Base-by-base conservation (phyloP, 2,113 vertebrate species). In the Eulacestoma nigropectus region DNA sequence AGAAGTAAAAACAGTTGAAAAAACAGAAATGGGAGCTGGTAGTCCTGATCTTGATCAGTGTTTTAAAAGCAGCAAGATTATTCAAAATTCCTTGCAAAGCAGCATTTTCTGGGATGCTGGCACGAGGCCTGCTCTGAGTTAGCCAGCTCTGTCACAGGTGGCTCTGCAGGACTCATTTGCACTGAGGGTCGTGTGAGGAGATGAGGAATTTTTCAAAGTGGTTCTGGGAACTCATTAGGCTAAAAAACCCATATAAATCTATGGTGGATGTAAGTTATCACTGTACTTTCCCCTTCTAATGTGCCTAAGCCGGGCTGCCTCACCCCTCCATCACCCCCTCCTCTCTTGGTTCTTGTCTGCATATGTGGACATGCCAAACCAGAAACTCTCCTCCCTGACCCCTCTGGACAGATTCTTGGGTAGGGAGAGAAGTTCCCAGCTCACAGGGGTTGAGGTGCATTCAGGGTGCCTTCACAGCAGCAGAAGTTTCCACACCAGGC, bases 141-240 rank as follows among this genome's bases (percentile, higher is more conserved):
- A 64, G 27, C 52, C 52, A 37, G 46, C 18, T 80, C 65, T 63
- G 47, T 6, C 8, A 75, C 55, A 73, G 41, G 33, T 1, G 0
- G 26, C 53, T 83, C 55, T 39, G n/a, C 4, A 5, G 65, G 68
- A 52, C 16, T 59, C 0, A 0, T 14, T 86, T 41, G 32, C 41
- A 7, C 77, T 1, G 1, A 39, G 47, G 33, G 25, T 37, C 0
- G 0, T 63, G 33, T 1, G 6, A 73, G 35, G 30, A 73, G 46
- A 76, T 20, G 22, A 21, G 30, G 46, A 60, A 42, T 37, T 68
- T 79, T 74, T 72, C 62, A 82, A 4, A 46, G 52, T 53, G n/a
- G 10, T 82, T 84, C 37, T 85, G 84, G 44, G 74, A 89, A 64
- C 19, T 60, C 30, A 39, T 74, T 70, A 77, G n/a, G 16, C 41